These are phyloP conservation scores for Rotaria macrura DNA, from an alignment of 2,888 invertebrate genomes.

Conservation along the genomic window DNA sequence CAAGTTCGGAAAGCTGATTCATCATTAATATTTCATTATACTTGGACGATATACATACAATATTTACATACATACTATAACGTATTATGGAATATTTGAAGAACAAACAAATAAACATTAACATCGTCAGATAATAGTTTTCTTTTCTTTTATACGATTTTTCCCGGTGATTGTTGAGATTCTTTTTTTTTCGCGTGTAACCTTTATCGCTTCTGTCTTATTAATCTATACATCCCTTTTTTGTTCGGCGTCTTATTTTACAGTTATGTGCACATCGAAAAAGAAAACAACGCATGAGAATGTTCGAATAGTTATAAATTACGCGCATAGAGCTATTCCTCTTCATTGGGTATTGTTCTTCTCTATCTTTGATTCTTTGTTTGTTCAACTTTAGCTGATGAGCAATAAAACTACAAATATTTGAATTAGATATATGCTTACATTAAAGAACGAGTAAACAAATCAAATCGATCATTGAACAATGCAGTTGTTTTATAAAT, in stretches of 20 bases:
- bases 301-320: background rate
- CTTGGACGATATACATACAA: background rate
- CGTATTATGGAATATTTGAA: background rate
- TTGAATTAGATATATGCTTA: too few relatives aligned
- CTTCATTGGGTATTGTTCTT: background rate
- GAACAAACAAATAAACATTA: background rate
- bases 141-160: background rate
- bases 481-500: too few relatives aligned
- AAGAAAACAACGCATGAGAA: background rate
- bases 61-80: slow-evolving; percentile 12
- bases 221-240: background rate
- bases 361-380: background rate
- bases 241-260: background rate
- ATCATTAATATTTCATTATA: slow-evolving; percentile 20
- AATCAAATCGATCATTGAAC: too few relatives aligned
- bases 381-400: background rate
- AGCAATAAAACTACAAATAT: background rate
- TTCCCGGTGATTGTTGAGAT: background rate
- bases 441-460: too few relatives aligned
- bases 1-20: slow-evolving; percentile 1
- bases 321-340: background rate
- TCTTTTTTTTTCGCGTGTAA: background rate
- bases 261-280: background rate
- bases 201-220: background rate
- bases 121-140: background rate